These are phyloP conservation scores for Micromys minutus DNA, from an alignment of 2,113 vertebrate species.

Conservation along the genomic window DNA sequence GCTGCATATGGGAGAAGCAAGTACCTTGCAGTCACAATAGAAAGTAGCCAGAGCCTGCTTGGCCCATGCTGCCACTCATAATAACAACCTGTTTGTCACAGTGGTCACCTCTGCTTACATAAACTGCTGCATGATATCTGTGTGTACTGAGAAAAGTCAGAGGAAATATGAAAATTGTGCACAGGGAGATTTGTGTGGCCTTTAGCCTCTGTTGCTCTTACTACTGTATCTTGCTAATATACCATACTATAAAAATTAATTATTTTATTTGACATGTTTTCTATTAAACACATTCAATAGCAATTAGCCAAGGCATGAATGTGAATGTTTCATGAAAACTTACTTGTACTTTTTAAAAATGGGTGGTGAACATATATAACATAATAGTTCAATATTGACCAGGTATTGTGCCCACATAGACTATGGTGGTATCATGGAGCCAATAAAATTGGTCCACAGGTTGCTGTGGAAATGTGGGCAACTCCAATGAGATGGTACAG, in stretches of 20 bases:
- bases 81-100: neutral
- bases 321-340: neutral
- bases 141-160: neutral
- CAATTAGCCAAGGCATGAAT: neutral
- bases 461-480: accelerated
- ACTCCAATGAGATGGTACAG: neutral
- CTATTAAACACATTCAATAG: neutral
- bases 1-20: neutral
- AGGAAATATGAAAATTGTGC: accelerated
- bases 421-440: neutral
- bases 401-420: accelerated
- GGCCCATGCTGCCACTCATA: neutral
- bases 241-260: accelerated
- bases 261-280: neutral
- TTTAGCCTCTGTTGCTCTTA: accelerated
- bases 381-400: neutral
- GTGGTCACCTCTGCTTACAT: neutral
- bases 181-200: accelerated
- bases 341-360: neutral
- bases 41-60: neutral
- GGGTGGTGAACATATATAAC: neutral
- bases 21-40: neutral
- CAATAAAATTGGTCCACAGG: neutral
- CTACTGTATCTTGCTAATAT: accelerated
- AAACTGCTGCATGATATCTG: neutral